phyloP scores from a whole-genome alignment of 2,888 invertebrate genomes.

The Taphrorychus bicolor region DNA sequence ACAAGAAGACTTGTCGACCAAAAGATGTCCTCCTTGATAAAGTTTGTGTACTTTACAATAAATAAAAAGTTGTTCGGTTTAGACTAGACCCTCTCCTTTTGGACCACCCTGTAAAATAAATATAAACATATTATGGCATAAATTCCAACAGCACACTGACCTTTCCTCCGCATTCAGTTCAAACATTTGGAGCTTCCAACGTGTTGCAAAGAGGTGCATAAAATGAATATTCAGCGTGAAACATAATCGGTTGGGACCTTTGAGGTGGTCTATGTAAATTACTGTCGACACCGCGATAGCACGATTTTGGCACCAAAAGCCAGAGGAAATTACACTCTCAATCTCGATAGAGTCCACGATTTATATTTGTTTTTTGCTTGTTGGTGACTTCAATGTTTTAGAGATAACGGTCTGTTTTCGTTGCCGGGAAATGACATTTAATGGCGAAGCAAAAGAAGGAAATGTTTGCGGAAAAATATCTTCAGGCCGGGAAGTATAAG shows the following conservation, averaged over 20 bases:
- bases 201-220: neutral
- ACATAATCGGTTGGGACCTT: slow-evolving; percentile 2
- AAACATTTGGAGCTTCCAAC: no score
- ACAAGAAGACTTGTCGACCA: no score
- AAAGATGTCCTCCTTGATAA: no score
- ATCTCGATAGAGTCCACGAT: neutral
- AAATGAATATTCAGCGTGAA: neutral
- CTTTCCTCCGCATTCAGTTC: no score
- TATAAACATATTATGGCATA: no score
- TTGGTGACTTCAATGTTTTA: neutral
- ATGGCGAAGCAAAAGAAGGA: neutral
- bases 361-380: neutral
- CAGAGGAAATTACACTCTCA: slow-evolving; percentile 8
- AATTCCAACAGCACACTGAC: no score
- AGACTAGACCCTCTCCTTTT: no score
- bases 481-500: neutral
- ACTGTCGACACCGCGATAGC: neutral
- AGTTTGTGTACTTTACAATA: no score
- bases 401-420: neutral
- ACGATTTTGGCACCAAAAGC: neutral
- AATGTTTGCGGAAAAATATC: neutral
- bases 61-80: no score
- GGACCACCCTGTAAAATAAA: no score
- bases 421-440: neutral
- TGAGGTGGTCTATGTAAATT: slow-evolving; percentile 3